Conservation (phyloP, 2,888 invertebrate genomes). For the Dryomyza anilis region DNA sequence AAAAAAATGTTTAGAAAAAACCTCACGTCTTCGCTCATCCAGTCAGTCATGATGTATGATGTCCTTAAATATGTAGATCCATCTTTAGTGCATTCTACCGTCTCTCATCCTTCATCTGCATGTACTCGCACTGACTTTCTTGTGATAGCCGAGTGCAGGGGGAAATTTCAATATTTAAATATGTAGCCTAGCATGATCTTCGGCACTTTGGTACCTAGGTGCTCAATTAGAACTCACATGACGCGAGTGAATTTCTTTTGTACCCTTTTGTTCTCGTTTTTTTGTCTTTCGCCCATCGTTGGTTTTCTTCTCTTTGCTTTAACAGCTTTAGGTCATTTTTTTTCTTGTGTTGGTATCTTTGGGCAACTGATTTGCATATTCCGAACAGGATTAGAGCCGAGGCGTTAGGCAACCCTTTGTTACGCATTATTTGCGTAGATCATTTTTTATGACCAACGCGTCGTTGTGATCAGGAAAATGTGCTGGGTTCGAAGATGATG, state of each 20-base stretch:
- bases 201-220: neutral
- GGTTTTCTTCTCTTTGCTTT: neutral
- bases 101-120: neutral
- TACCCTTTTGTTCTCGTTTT: neutral
- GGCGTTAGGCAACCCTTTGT: conserved; percentile 14
- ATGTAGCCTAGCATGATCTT: neutral
- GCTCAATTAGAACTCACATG: neutral
- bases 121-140: neutral
- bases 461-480: neutral
- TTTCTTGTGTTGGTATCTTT: no score
- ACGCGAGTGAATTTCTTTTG: neutral
- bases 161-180: neutral
- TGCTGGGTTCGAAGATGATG: no score
- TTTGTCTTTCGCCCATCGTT: neutral
- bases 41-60: no score
- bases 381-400: neutral
- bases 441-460: conserved; percentile 20
- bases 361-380: conserved; percentile 16
- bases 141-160: neutral
- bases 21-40: neutral
- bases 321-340: conserved; percentile 18
- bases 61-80: neutral
- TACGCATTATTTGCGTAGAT: conserved; percentile 1
- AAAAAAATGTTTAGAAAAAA: neutral
- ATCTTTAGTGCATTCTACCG: no score